Evolutionary conservation across 2,797 vertebrate genomes (phyloP), one percentile per base, ranked within the genome.

Genomic region (Molossus molossus): DNA sequence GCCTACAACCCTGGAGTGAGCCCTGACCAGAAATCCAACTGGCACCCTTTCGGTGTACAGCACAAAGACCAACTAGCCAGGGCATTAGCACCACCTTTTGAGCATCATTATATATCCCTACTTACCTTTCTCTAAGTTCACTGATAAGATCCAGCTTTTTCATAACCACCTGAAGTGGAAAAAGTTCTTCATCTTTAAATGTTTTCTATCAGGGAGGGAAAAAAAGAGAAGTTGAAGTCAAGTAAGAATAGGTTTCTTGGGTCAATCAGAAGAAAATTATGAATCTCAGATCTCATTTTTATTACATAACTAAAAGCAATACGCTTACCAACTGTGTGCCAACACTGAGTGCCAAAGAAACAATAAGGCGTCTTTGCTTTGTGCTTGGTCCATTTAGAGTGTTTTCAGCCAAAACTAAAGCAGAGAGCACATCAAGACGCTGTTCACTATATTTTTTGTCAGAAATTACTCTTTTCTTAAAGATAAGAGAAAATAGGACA

Each of bases 371-470:
- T 11, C 99, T 99, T 96, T 99, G 99, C 97, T 99, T 99, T 8
- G 99, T 99, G 97, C 99, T 99, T 3, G 99, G 99, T 70, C 99
- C 99, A 45, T 99, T 99, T 5, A 99, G 98, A 58, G 99, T 99
- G 89, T 99, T 99, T 98, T 99, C 99, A 84, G 99, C 99, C 97
- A 99, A 96, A 80, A 99, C 99, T 97, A 99, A 96, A 60, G 99
- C 99, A 23, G 99, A 99, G 21, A 99, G 99, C 72, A 99, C 99
- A 83, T 99, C 99, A 98, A 99, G 98, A 55, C 99, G 99, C 97
- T 99, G 99, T 97, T 99, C 99, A 5, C 99, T 99, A 97, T 99
- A 99, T 98, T 99, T 99, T 98, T 99, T 99, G 97, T 99, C 99
- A 18, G 99, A 99, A 98, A 99, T 99, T 14, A 99, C 99, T 90